Base-by-base conservation (phyloP, 2,113 vertebrate genomes). In the Ceyx melanurus region DNA sequence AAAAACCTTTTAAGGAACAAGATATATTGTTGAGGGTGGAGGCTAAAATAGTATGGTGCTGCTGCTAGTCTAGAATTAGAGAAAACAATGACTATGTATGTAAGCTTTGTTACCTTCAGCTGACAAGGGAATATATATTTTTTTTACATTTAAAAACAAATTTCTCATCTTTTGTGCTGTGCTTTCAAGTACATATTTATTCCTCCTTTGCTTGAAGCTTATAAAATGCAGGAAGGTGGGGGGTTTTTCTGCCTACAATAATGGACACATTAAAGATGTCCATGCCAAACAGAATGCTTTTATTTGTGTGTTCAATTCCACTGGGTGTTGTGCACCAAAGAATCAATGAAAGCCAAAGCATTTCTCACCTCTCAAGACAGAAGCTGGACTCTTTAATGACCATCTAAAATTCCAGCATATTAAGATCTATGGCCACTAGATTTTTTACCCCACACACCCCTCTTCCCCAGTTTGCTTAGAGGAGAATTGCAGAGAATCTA, bases 1-100 rank as follows among this genome's bases (percentile, higher is more conserved):
- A 93, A 93, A 95, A 86, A 83, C 15, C 37, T 91, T 81, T 86
- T 66, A 88, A 51, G 88, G 82, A 95, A 60, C 29, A 93, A 92
- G 75, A 91, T 77, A 50, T 40, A 86, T 82, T 20, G 11, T 51
- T 89, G 80, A 76, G n/a, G 46, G 76, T 60, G 54, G 50, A 84
- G 61, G 74, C 42, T 81, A 89, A 89, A 92, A 81, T 74, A 92
- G 43, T 31, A 64, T 0, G 0, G 21, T 73, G 51, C 25, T 74
- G 46, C 43, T 57, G 35, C 64, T 82, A 64, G 84, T 88, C 60
- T 46, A 95, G 61, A 95, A 95, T 94, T 81, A 93, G 66, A 42
- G 61, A 90, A 95, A 97, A 95, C 50, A 93, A 89, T 91, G 61
- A 31, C 65, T 81, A 26, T 12, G 42, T 67, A 86, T 3, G 5